Conservation (phyloP, 2,113 vertebrate genomes). For the Entosphenus tridentatus region DNA sequence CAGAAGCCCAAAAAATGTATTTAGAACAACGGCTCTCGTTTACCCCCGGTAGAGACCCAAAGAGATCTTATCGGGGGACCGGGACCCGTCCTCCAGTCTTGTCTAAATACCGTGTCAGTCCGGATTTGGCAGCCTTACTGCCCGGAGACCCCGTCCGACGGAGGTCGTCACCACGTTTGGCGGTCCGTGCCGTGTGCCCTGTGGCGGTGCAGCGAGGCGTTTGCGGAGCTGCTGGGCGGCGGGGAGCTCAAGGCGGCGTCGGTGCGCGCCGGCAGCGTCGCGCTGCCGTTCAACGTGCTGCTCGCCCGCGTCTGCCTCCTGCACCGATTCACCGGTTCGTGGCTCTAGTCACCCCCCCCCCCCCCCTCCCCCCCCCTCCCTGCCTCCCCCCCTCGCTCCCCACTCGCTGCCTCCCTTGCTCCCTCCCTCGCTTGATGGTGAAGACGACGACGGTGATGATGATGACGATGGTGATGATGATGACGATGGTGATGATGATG, state of each 20-base stretch:
- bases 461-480: not conserved
- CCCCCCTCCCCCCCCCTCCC: not conserved
- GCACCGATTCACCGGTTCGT: constrained; percentile 19
- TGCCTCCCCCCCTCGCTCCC: not conserved
- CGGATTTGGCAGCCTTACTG: not conserved
- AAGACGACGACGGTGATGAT: not conserved
- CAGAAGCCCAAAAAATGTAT: too few species aligned
- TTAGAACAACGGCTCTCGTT: too few species aligned
- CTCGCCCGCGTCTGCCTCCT: constrained; percentile 88
- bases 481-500: not conserved
- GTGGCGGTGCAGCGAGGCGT: constrained; percentile 47
- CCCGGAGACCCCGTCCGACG: not conserved
- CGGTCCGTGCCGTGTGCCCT: not conserved
- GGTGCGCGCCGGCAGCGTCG: constrained; percentile 51
- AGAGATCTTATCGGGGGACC: not conserved
- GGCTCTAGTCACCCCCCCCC: not conserved
- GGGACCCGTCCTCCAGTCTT: not conserved
- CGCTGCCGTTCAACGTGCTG: constrained; percentile 69
- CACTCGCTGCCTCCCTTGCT: not conserved
- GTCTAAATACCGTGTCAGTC: not conserved
- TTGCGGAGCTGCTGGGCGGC: constrained; percentile 74
- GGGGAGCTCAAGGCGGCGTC: constrained; percentile 68
- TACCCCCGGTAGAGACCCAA: too few species aligned
- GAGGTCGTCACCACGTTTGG: not conserved
- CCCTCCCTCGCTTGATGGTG: not conserved